Evolutionary conservation across 2,113 vertebrate genomes (phyloP).

Genomic region (Albula glossodonta): DNA sequence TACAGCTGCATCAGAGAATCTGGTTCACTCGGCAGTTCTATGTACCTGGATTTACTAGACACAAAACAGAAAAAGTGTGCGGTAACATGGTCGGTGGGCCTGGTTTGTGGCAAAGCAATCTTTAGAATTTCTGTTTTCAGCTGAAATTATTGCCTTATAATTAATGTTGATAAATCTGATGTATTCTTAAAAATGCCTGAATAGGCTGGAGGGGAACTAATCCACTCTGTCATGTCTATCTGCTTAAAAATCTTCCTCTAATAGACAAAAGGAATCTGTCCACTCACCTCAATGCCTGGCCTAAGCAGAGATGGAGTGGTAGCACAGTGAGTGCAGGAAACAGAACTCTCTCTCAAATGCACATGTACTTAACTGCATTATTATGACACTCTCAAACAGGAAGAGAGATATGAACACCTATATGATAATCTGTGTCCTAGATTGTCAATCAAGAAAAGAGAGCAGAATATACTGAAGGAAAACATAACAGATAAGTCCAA

Average conservation of each 20-base stretch:
- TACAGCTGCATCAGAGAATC: neutral
- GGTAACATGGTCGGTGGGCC: no score
- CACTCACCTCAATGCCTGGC: neutral
- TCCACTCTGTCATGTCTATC: neutral
- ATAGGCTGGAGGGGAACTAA: neutral
- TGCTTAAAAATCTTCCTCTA: neutral
- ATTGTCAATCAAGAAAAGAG: no score
- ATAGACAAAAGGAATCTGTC: neutral
- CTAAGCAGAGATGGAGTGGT: neutral
- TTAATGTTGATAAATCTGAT: neutral
- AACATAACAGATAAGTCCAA: no score
- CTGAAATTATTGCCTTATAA: neutral
- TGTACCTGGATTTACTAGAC: neutral
- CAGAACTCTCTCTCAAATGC: neutral
- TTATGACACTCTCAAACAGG: no score
- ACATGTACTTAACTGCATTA: neutral
- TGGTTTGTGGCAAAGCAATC: neutral
- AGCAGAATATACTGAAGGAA: no score
- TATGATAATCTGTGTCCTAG: no score
- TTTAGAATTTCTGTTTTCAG: neutral
- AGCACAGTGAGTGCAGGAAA: neutral
- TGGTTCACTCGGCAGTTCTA: neutral
- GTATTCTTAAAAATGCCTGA: neutral
- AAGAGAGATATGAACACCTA: no score
- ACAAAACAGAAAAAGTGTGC: neutral